Evolutionary conservation across 2,797 vertebrate species (phyloP).

Genomic region (Silurus aristotelis): DNA sequence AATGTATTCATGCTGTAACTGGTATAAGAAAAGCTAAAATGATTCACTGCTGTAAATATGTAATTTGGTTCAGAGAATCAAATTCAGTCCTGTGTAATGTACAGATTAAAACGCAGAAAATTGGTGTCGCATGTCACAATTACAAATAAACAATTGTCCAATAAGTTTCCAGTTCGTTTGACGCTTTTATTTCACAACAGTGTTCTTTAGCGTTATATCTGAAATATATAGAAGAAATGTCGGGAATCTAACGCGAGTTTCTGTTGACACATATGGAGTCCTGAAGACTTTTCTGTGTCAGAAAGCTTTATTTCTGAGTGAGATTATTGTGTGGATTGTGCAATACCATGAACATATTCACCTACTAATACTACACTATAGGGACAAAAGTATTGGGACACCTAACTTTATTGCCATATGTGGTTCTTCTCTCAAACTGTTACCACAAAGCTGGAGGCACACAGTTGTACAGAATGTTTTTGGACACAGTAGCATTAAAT

Average conservation of each 20-base stretch:
- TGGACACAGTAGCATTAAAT: too few species aligned
- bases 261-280: not conserved
- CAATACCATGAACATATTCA: too few species aligned
- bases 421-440: too few species aligned
- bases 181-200: not conserved
- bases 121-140: not conserved
- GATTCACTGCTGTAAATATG: not conserved
- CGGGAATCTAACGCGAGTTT: not conserved
- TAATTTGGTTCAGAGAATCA: not conserved
- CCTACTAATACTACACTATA: too few species aligned
- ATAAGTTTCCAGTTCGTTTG: not conserved
- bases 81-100: not conserved
- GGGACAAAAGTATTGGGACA: too few species aligned
- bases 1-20: constrained; percentile 7
- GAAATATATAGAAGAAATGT: not conserved
- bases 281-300: not conserved
- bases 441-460: too few species aligned
- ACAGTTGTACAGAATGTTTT: too few species aligned
- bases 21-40: not conserved
- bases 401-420: too few species aligned
- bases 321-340: not conserved
- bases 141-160: not conserved
- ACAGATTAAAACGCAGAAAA: not conserved
- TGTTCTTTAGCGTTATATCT: not conserved
- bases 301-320: not conserved